A percentile compares a stretch with the other conserved stretches of the same genome.
Conservation (phyloP, 2,113 vertebrate genomes). For the Pseudopodoces humilis region DNA sequence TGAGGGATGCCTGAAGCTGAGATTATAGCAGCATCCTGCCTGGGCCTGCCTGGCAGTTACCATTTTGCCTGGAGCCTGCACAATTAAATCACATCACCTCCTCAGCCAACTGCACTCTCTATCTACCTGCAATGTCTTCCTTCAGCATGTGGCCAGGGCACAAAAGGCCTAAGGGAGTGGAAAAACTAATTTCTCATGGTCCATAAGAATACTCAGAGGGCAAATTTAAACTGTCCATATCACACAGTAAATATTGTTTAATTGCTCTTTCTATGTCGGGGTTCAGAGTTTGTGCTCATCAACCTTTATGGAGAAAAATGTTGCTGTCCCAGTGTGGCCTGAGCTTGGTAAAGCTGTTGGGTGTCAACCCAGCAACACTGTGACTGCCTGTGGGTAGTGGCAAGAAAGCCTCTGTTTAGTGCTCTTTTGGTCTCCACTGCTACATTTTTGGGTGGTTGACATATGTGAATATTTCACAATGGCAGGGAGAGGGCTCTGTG, state of each 20-base stretch:
- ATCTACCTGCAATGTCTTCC: neutral
- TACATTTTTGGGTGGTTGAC: neutral
- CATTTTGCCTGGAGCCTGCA: neutral
- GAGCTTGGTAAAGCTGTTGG: neutral
- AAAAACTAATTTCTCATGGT: neutral
- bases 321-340: neutral
- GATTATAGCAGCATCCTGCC: neutral
- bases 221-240: neutral
- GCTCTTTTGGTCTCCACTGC: neutral
- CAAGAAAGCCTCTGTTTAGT: neutral
- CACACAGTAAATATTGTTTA: neutral
- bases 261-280: neutral
- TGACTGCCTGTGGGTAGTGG: neutral
- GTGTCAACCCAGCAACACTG: neutral
- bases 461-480: neutral
- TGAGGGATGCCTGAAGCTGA: neutral
- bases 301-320: rapidly evolving
- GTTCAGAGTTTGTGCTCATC: neutral
- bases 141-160: neutral
- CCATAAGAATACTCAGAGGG: neutral
- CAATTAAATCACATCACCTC: neutral
- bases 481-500: neutral
- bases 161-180: neutral
- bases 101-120: neutral
- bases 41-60: neutral